These are phyloP conservation scores for Serranus cabrilla DNA, from an alignment of 2,797 vertebrate genomes.

Conservation along the genomic window DNA sequence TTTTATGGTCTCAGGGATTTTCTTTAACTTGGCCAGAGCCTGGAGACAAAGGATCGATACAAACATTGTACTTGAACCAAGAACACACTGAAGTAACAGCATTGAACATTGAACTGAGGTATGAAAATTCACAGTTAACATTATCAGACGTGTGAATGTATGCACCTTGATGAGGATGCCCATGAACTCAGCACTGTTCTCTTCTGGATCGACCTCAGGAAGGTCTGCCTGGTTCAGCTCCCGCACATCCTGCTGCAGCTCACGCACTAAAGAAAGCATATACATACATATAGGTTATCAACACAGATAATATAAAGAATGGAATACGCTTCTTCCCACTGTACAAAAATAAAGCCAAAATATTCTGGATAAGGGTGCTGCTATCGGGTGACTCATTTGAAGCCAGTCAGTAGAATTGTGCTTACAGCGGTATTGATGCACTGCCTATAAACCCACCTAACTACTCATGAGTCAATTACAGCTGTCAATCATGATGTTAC, in stretches of 20 bases:
- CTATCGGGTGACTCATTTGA: no score
- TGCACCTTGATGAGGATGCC: constrained; percentile 93
- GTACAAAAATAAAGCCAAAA: no score
- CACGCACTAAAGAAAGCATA: constrained; percentile 81
- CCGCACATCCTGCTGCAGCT: constrained; percentile 89
- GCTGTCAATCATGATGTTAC: no score
- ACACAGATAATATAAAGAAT: no score
- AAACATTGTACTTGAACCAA: neutral
- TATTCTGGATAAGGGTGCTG: no score
- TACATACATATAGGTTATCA: neutral
- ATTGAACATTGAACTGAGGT: neutral
- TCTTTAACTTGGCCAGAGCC: constrained; percentile 95
- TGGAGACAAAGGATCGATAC: constrained; percentile 70
- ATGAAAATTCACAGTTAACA: neutral
- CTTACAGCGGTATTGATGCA: no score
- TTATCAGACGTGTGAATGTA: neutral
- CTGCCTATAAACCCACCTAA: no score
- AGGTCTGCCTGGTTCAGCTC: constrained; percentile 86
- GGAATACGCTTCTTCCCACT: no score
- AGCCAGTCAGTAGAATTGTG: no score
- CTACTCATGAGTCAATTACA: no score
- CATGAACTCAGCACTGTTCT: constrained; percentile 96
- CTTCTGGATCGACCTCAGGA: constrained; percentile 93
- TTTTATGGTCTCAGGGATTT: constrained; percentile 95
- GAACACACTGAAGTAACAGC: neutral